These are phyloP conservation scores for Brotogeris chrysoptera DNA, from an alignment of 2,797 vertebrate species.

Conservation along the genomic window DNA sequence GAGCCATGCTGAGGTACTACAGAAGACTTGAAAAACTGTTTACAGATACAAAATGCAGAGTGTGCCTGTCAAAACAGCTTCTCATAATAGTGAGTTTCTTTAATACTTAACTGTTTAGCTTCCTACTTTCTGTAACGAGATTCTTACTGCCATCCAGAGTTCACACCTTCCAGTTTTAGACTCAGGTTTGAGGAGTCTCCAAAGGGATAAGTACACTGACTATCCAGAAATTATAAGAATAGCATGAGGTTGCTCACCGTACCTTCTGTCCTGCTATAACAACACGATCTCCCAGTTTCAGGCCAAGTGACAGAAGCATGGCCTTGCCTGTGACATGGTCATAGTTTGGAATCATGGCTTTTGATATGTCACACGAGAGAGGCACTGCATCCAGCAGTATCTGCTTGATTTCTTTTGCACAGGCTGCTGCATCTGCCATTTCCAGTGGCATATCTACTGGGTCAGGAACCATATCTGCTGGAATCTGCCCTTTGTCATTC, in stretches of 20 bases:
- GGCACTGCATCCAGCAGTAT: slow-evolving; percentile 85
- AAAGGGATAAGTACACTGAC: not conserved
- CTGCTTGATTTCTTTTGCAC: slow-evolving; percentile 89
- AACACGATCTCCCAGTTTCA: slow-evolving; percentile 91
- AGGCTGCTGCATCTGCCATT: slow-evolving; percentile 90
- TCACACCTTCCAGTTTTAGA: not conserved
- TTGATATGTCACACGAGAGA: slow-evolving; percentile 76
- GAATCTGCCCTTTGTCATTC: slow-evolving; percentile 91
- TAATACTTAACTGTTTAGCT: not conserved
- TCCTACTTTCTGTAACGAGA: not conserved
- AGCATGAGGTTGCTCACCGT: not conserved
- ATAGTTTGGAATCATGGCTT: slow-evolving; percentile 69
- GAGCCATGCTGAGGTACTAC: not conserved
- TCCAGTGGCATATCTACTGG: slow-evolving; percentile 94
- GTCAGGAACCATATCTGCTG: slow-evolving; percentile 92
- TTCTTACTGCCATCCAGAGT: not conserved
- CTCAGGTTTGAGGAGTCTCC: not conserved
- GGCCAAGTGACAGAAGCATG: slow-evolving; percentile 83
- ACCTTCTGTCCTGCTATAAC: slow-evolving; percentile 98
- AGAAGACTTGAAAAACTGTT: not conserved
- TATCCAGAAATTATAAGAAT: not conserved
- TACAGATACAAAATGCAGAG: not conserved
- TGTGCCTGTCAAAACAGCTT: not conserved
- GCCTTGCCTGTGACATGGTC: slow-evolving; percentile 77
- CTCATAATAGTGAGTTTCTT: not conserved